Evolutionary conservation across 23 tunicate genomes (phyloP).

Genomic region (Trididemnum clinides): DNA sequence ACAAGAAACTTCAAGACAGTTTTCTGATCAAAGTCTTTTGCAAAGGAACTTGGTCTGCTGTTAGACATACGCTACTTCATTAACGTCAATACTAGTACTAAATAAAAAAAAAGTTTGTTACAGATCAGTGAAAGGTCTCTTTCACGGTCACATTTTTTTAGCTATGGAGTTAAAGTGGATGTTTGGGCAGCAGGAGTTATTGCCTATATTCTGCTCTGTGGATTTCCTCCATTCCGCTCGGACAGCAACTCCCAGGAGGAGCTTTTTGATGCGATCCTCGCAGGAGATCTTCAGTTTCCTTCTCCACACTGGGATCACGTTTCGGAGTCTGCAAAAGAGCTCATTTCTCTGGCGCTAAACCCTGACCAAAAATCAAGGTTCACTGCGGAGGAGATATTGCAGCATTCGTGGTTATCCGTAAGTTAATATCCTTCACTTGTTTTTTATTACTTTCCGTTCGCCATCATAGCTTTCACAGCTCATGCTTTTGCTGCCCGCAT

Average conservation of each 20-base stretch:
- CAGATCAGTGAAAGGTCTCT: too few species aligned
- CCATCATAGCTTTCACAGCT: too few species aligned
- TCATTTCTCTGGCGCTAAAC: conserved; percentile 37
- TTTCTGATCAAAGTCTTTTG: too few species aligned
- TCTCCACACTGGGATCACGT: conserved; percentile 73
- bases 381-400: conserved; percentile 57
- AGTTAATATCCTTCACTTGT: too few species aligned
- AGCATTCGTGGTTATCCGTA: conserved; percentile 73
- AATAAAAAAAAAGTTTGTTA: too few species aligned
- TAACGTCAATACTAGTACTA: too few species aligned
- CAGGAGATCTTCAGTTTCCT: conserved; percentile 58
- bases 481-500: too few species aligned
- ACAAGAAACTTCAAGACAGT: too few species aligned
- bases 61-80: too few species aligned
- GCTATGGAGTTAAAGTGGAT: conserved; percentile 87
- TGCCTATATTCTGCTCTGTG: conserved; percentile 92
- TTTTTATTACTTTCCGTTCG: neutral
- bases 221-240: conserved; percentile 93
- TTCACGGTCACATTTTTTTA: too few species aligned
- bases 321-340: conserved; percentile 50
- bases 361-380: conserved; percentile 34
- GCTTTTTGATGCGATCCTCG: conserved; percentile 79
- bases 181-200: conserved; percentile 97
- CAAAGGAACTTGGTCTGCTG: too few species aligned
- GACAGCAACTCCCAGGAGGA: conserved; percentile 70